These are phyloP conservation scores for Hylyphantes graminicola DNA, from an alignment of 1,140 invertebrate species.

Conservation along the genomic window DNA sequence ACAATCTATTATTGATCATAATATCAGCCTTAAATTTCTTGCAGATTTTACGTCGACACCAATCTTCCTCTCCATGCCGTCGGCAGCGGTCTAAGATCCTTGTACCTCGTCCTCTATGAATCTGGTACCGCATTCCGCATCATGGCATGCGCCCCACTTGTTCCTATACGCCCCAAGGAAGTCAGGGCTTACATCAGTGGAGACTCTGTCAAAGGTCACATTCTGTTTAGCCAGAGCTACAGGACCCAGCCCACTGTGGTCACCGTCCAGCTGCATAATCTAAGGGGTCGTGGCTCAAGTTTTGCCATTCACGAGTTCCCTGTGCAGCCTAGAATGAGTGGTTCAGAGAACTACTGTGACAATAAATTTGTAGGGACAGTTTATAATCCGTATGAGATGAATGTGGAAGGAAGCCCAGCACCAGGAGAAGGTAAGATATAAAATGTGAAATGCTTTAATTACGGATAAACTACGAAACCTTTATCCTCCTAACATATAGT, in stretches of 20 bases:
- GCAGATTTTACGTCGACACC: constrained; percentile 63
- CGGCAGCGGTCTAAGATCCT: constrained; percentile 73
- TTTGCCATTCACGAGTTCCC: constrained; percentile 72
- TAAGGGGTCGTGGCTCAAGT: constrained; percentile 69
- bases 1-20: neutral
- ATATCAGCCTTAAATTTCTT: neutral
- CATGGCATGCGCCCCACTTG: constrained; percentile 85
- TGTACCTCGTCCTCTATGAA: constrained; percentile 89
- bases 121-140: constrained; percentile 81
- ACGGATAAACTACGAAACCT: no score
- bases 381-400: constrained; percentile 71
- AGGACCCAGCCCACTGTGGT: constrained; percentile 86
- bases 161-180: constrained; percentile 65
- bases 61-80: constrained; percentile 71
- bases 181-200: constrained; percentile 79
- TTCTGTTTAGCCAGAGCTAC: constrained; percentile 79
- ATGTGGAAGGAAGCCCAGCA: neutral
- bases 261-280: constrained; percentile 77
- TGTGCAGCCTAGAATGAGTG: constrained; percentile 63
- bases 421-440: constrained; percentile 27
- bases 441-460: neutral
- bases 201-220: constrained; percentile 82
- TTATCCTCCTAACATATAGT: neutral
- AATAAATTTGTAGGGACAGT: constrained; percentile 66
- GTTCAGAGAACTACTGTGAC: constrained; percentile 66